A percentile compares a stretch with the other conserved stretches of the same genome.
Conservation (phyloP, 2,888 invertebrate species). For the Dilophus febrilis region DNA sequence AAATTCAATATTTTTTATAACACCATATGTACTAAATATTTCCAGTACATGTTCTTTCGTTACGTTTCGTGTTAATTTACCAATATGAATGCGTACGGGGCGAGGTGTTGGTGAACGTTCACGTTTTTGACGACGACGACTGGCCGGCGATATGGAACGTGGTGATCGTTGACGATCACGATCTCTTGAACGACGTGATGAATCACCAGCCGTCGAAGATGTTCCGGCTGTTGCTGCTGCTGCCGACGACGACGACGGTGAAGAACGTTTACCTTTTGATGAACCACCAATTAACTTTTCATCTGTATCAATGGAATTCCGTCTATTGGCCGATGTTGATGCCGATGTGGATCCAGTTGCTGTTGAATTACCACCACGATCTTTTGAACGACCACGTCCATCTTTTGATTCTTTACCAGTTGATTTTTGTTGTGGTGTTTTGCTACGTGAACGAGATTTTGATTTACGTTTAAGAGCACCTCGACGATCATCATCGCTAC, state of each 20-base stretch:
- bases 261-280: too few species aligned
- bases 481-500: conserved; percentile 43
- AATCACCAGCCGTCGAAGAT: too few species aligned
- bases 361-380: too few species aligned
- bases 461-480: conserved; percentile 38
- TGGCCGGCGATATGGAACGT: conserved; percentile 44
- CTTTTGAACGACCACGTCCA: conserved; percentile 29
- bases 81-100: conserved; percentile 87
- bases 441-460: conserved; percentile 32
- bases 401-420: conserved; percentile 31
- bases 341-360: too few species aligned
- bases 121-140: conserved; percentile 45
- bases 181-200: conserved; percentile 12
- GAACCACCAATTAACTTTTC: too few species aligned
- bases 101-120: conserved; percentile 80
- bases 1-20: conserved; percentile 53
- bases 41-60: conserved; percentile 78
- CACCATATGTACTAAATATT: conserved; percentile 77
- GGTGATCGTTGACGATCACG: conserved; percentile 19
- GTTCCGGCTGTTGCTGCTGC: too few species aligned
- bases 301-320: conserved; percentile 4
- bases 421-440: conserved; percentile 19
- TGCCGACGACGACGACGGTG: too few species aligned
- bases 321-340: too few species aligned
- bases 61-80: conserved; percentile 81